phyloP scores from a whole-genome alignment of 2,888 invertebrate species.

The Drosophila koepferae region DNA sequence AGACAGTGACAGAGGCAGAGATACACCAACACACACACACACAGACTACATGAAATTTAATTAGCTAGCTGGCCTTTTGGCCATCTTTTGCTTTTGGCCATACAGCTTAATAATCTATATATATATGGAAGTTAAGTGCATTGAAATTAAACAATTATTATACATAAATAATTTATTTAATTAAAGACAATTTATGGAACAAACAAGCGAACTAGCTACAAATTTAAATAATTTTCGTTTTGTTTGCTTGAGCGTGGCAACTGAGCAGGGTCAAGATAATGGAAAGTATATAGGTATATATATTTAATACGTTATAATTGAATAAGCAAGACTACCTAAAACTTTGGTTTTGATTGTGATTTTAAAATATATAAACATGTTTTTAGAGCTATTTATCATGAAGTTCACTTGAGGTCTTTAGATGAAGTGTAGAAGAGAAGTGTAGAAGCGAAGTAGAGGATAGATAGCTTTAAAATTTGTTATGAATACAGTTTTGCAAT shows the following conservation, averaged over 20 bases:
- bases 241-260: conserved; percentile 17
- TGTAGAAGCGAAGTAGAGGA: background rate
- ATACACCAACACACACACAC: conserved; percentile 3
- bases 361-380: too few species aligned
- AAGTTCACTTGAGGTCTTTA: too few species aligned
- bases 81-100: conserved; percentile 21
- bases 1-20: conserved; percentile 1
- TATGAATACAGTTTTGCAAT: background rate
- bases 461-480: background rate
- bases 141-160: conserved; percentile 42
- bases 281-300: background rate
- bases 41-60: conserved; percentile 60
- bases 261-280: conserved; percentile 15
- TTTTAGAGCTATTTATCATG: too few species aligned
- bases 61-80: conserved; percentile 73
- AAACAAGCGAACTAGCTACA: conserved; percentile 19
- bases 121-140: conserved; percentile 37
- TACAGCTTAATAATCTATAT: background rate
- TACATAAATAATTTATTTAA: conserved; percentile 28
- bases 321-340: too few species aligned
- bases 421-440: background rate
- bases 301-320: background rate
- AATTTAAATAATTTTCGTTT: conserved; percentile 23
- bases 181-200: conserved; percentile 8
- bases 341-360: background rate